phyloP scores from a whole-genome alignment of 1,140 invertebrate genomes.

The Cyclina sinensis region DNA sequence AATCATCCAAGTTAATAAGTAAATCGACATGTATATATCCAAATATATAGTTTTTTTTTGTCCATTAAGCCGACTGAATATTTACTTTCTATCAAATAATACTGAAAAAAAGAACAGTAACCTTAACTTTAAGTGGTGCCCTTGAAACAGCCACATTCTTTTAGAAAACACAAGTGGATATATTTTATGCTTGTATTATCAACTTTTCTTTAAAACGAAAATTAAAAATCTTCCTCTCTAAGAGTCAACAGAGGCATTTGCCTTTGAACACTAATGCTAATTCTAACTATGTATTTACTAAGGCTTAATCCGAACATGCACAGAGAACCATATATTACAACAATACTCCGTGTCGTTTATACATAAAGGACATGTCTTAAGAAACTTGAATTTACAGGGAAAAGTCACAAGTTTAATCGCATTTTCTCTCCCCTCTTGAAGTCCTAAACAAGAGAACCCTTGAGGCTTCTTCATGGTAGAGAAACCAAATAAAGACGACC shows the following conservation, averaged over 20 bases:
- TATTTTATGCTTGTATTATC: too few species aligned
- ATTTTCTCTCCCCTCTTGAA: not conserved
- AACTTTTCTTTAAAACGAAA: too few species aligned
- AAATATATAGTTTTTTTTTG: conserved; percentile 26
- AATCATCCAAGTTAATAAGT: too few species aligned
- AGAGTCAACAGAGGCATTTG: too few species aligned
- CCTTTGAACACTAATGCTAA: too few species aligned
- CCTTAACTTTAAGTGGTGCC: too few species aligned
- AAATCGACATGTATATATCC: not conserved
- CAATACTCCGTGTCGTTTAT: not conserved
- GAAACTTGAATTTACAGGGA: not conserved
- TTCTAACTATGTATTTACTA: not conserved
- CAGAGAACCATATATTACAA: not conserved
- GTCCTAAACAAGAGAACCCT: not conserved
- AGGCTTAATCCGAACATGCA: not conserved
- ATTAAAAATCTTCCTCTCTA: too few species aligned
- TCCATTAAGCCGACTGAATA: too few species aligned
- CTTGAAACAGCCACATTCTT: too few species aligned
- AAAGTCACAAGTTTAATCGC: conserved; percentile 7
- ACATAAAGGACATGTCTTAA: conserved; percentile 1
- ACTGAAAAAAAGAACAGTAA: too few species aligned
- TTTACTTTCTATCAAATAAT: too few species aligned
- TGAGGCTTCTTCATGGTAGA: conserved; percentile 18
- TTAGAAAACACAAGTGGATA: too few species aligned
- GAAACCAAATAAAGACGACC: conserved; percentile 35